phyloP scores from a whole-genome alignment of 2,113 vertebrate genomes.

The Anas platyrhynchos region DNA sequence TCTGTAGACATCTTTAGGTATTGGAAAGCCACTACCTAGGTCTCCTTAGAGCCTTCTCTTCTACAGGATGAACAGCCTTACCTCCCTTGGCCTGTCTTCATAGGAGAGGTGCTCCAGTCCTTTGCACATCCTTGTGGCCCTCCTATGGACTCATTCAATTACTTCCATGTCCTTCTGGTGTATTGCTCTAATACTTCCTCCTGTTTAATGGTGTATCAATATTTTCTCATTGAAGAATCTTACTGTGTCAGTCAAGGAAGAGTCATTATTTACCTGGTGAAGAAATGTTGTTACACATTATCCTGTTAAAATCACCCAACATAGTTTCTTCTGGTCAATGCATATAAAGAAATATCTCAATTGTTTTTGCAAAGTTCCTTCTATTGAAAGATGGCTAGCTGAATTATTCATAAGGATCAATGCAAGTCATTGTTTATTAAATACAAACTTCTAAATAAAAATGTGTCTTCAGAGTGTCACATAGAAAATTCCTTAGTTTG shows the following conservation, averaged over 20 bases:
- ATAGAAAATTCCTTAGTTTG: background rate
- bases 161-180: too few relatives aligned
- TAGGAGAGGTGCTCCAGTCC: too few relatives aligned
- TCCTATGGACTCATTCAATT: too few relatives aligned
- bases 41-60: too few relatives aligned
- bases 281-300: background rate
- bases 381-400: background rate
- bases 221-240: background rate
- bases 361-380: background rate
- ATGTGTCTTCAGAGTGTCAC: background rate
- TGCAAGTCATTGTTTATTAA: background rate
- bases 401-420: background rate
- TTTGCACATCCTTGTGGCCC: too few relatives aligned
- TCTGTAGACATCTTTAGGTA: too few relatives aligned
- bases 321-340: accelerated
- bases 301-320: background rate
- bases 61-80: too few relatives aligned
- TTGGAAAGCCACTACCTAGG: too few relatives aligned
- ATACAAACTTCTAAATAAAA: background rate
- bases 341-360: background rate
- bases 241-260: background rate
- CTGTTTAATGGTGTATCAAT: background rate
- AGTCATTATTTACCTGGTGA: background rate
- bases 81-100: too few relatives aligned
- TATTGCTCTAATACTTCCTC: background rate